Base-by-base conservation (phyloP, 2,888 invertebrate species). In the Notodromas monacha region DNA sequence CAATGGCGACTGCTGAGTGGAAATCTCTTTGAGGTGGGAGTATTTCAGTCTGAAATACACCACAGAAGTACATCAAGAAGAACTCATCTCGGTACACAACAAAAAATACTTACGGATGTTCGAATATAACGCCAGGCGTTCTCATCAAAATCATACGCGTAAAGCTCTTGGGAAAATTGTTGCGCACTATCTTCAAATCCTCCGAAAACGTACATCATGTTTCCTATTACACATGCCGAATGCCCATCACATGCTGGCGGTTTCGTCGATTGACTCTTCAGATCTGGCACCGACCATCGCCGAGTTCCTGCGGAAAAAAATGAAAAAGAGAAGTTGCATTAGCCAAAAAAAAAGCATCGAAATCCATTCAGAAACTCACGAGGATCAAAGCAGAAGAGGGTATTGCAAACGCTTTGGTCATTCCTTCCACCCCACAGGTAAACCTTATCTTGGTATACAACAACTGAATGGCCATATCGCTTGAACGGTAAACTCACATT, bases 361-460 rank as follows among this genome's bases (percentile, higher is more conserved):
- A n/a, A n/a, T n/a, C n/a, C n/a, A n/a, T n/a, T n/a, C n/a, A n/a
- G n/a, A n/a, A 61, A 39, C 44, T 42, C 38, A 60, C 58, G 46
- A 6, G 70, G 66, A 48, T 81, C 65, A 45, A 73, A 84, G 42
- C 68, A 65, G 43, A 66, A 76, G 1, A 86, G 54, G 14, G 59
- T 60, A 41, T 69, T 68, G 49, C 74, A 77, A 4, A 74, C 65
- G 15, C 62, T 60, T 39, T 60, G 60, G 47, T 84, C 79, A 47
- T 81, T 81, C 36, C 81, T 57, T 3, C 84, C 84, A 30, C 86
- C 84, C 77, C 79, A 86, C 41, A 86, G 60, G 43, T 68, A 76
- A 10, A 72, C 64, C 48, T 64, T 26, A 3, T 67, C 60, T 26
- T 61, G 60, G 45, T 69, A 67, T 1, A 65, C 63, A 2, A 77